phyloP scores from a whole-genome alignment of 2,113 vertebrate genomes.

The Columba livia region DNA sequence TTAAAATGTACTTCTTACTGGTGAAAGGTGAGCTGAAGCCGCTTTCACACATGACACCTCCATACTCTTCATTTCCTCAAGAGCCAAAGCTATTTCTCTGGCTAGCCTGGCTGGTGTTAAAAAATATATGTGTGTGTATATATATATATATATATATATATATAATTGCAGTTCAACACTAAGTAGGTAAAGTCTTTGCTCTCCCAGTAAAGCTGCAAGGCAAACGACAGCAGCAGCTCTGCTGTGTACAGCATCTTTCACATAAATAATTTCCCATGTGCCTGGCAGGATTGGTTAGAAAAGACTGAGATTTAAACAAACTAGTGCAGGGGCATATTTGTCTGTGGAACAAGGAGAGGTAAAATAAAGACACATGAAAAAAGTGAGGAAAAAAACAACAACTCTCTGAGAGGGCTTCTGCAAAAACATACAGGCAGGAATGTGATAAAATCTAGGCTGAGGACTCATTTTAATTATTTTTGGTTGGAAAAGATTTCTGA shows the following conservation, averaged over 20 bases:
- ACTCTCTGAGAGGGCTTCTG: neutral
- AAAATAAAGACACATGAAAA: neutral
- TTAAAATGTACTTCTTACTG: neutral
- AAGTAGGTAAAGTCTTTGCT: neutral
- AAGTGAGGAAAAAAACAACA: neutral
- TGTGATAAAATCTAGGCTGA: neutral
- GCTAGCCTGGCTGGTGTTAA: neutral
- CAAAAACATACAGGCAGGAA: neutral
- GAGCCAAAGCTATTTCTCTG: neutral
- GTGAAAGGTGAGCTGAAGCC: neutral
- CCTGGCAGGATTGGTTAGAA: neutral
- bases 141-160: too few relatives aligned
- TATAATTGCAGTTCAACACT: neutral
- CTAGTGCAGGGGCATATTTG: fast-evolving
- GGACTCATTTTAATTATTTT: neutral
- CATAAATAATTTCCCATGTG: neutral
- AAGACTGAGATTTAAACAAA: neutral
- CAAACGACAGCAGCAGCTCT: constrained; percentile 8
- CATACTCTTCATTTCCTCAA: neutral
- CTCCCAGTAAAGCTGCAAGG: neutral
- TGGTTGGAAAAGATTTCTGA: neutral
- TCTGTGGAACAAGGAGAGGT: neutral
- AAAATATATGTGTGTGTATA: too few relatives aligned
- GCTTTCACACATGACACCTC: neutral
- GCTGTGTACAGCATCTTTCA: neutral